Evolutionary conservation across 2,797 vertebrate genomes (phyloP), one percentile per base, ranked within the genome.

Genomic region (Cygnus olor): DNA sequence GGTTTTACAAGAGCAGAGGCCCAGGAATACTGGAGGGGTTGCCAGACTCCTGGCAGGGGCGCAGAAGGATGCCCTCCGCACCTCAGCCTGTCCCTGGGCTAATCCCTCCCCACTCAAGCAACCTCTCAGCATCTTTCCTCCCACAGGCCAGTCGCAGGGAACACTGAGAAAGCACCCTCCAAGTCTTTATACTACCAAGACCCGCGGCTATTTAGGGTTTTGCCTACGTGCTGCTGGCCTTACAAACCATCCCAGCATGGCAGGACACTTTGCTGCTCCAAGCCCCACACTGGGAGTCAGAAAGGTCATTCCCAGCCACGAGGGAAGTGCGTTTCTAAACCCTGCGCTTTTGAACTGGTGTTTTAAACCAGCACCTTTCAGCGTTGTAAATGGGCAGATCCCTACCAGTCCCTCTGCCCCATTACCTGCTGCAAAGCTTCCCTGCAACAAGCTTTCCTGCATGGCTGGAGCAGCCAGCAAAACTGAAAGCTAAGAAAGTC

Each of bases 321-420:
- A 64, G 58, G 9, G 11, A 71, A 94, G 73, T 0, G 1, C 2
- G 6, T 4, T 76, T 83, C 77, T 83, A 61, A 90, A 47, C 24
- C 2, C 11, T 32, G 28, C 10, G 40, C 34, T n/a, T 88, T 40
- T 47, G n/a, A 72, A 64, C 14, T 27, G 14, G 6, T 77, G 9
- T 71, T 92, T 65, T 61, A 81, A 82, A 86, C 9, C 27, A 70
- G 11, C 32, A 76, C 6, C 18, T 65, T 58, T 42, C 66, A 58
- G 40, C 3, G 16, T 0, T 36, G 57, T 1, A 2, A 82, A 74
- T 0, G 0, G 49, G 51, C 27, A 85, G 58, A 66, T 27, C 14
- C 32, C 73, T 56, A 30, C 25, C 51, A 86, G 38, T 5, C 32
- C 24, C 71, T 16, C 4, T 21, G n/a, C 12, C 40, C 20, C 47